Evolutionary conservation across 2,888 invertebrate genomes (phyloP).

Genomic region (Nomada fucata): DNA sequence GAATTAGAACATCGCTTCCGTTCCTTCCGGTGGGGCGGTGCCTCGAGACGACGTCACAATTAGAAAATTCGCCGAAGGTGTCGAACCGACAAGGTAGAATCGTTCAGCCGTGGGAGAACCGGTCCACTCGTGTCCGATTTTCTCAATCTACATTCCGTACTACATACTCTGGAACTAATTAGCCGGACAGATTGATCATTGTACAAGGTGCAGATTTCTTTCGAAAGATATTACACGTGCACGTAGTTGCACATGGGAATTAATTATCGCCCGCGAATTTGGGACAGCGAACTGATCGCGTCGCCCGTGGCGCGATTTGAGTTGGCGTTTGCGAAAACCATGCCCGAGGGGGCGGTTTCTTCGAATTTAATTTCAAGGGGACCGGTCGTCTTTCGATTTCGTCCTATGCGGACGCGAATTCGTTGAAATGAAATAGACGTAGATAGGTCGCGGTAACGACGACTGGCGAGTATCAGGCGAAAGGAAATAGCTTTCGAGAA

Average conservation of each 20-base stretch:
- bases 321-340: neutral
- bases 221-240: neutral
- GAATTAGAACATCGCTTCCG: constrained; percentile 1
- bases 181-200: neutral
- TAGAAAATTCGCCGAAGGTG: neutral
- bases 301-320: neutral
- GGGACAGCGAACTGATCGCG: neutral
- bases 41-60: neutral
- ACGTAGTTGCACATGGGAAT: constrained; percentile 27
- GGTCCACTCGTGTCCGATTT: constrained; percentile 26
- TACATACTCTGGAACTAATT: constrained; percentile 7
- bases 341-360: neutral
- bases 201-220: neutral
- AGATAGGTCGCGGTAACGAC: constrained; percentile 7
- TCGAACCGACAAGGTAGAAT: constrained; percentile 17
- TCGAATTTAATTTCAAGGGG: too few species aligned
- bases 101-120: constrained; percentile 40
- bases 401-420: constrained; percentile 2
- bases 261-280: constrained; percentile 2
- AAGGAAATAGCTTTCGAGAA: constrained; percentile 49
- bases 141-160: neutral
- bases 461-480: constrained; percentile 21
- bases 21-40: neutral
- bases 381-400: neutral
- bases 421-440: too few species aligned